phyloP scores from a whole-genome alignment of 2,797 vertebrate species.

The Oryzias sinensis region DNA sequence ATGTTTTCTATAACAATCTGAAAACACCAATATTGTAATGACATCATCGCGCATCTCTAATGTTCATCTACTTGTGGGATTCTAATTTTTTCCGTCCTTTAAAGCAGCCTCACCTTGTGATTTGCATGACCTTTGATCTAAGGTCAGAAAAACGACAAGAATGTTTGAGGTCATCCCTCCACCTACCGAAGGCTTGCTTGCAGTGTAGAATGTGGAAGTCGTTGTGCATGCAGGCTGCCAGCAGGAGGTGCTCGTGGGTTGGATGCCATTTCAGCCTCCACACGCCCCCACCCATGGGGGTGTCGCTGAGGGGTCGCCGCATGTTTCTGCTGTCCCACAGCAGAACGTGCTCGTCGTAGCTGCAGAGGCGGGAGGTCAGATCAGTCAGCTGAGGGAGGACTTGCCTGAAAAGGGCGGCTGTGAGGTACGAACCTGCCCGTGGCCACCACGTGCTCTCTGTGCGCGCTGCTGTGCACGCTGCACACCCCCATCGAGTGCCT shows the following conservation, averaged over 20 bases:
- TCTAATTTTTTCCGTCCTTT: too few species aligned
- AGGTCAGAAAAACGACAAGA: too few species aligned
- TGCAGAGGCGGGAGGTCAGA: constrained; percentile 46
- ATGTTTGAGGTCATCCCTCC: not conserved
- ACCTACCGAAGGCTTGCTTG: constrained; percentile 71
- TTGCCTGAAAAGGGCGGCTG: not conserved
- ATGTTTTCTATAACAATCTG: too few species aligned
- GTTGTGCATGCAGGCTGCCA: constrained; percentile 93
- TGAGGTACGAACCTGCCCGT: constrained; percentile 86
- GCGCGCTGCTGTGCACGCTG: constrained; percentile 91
- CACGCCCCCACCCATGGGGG: constrained; percentile 83
- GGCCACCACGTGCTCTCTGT: constrained; percentile 85
- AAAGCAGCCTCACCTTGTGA: too few species aligned
- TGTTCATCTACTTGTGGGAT: too few species aligned
- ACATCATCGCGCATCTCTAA: too few species aligned
- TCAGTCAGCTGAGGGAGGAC: too few species aligned
- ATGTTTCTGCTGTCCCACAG: constrained; percentile 94
- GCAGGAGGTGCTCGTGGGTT: constrained; percentile 77
- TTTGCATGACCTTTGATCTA: too few species aligned
- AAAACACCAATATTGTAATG: too few species aligned
- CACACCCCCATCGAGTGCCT: constrained; percentile 96
- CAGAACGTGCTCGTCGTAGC: constrained; percentile 91
- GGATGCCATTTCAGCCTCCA: constrained; percentile 98
- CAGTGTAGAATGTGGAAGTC: constrained; percentile 90
- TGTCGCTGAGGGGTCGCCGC: constrained; percentile 82